These are phyloP conservation scores for Lamprotornis superbus DNA, from an alignment of 2,113 vertebrate species.

Conservation along the genomic window DNA sequence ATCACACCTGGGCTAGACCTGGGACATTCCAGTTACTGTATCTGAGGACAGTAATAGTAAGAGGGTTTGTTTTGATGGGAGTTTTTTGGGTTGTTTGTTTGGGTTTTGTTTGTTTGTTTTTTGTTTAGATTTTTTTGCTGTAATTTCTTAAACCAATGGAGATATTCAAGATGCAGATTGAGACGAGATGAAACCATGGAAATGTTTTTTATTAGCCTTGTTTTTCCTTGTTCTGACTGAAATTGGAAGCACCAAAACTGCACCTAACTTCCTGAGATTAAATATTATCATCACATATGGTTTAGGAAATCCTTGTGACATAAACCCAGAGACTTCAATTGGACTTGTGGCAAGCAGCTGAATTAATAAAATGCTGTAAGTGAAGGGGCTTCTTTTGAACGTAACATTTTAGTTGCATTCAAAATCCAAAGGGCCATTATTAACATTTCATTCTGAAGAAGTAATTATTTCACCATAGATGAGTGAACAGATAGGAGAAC, in stretches of 20 bases:
- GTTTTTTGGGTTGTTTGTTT: not conserved
- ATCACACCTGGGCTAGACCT: not conserved
- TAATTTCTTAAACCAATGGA: not conserved
- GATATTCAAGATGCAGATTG: not conserved
- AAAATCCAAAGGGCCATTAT: not conserved
- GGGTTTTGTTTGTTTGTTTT: not conserved
- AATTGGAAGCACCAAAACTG: not conserved
- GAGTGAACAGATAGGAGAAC: not conserved
- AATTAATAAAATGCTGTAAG: not conserved
- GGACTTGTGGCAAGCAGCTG: not conserved
- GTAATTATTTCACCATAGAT: slow-evolving; percentile 5
- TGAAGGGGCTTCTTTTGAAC: not conserved
- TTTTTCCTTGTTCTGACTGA: not conserved
- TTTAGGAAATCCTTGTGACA: not conserved
- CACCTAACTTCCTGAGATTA: not conserved
- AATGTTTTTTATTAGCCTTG: not conserved
- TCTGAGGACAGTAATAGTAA: not conserved
- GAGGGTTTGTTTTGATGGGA: not conserved
- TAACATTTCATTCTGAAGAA: slow-evolving; percentile 9
- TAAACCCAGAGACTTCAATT: not conserved
- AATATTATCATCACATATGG: not conserved
- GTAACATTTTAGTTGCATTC: not conserved
- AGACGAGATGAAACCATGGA: not conserved
- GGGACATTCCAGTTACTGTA: not conserved
- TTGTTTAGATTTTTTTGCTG: not conserved